These are phyloP conservation scores for Dermatophagoides farinae DNA, from an alignment of 1,140 invertebrate genomes.

Conservation along the genomic window DNA sequence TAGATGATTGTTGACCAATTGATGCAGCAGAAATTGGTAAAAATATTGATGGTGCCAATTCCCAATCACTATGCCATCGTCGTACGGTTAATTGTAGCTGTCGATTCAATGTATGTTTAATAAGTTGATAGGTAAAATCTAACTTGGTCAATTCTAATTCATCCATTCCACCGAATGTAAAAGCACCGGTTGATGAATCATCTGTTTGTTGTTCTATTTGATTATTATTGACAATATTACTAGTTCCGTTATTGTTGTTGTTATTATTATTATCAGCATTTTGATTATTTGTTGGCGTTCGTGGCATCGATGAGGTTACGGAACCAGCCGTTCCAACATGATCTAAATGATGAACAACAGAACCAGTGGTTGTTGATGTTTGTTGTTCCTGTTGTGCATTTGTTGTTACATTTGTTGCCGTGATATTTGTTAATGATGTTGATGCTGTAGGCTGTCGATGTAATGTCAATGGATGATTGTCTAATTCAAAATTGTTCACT, in stretches of 20 bases:
- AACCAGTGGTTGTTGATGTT: no score
- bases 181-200: neutral
- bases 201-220: no score
- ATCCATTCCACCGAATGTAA: neutral
- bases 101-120: conserved; percentile 15
- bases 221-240: no score
- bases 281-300: no score
- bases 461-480: conserved; percentile 15
- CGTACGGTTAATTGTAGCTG: conserved; percentile 12
- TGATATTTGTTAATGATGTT: neutral
- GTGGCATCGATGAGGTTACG: no score
- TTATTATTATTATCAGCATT: no score
- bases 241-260: no score
- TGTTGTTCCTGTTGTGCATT: no score
- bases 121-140: conserved; percentile 18
- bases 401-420: no score
- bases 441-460: neutral
- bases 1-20: neutral
- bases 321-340: no score
- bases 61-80: conserved; percentile 10
- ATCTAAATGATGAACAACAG: no score
- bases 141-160: conserved; percentile 12
- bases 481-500: conserved; percentile 16
- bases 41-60: conserved; percentile 6
- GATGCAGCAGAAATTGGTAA: neutral